Percentiles rank a stretch among this genome's conserved stretches.
Conservation (phyloP, 2,113 vertebrate genomes). For the Ascaphus truei region DNA sequence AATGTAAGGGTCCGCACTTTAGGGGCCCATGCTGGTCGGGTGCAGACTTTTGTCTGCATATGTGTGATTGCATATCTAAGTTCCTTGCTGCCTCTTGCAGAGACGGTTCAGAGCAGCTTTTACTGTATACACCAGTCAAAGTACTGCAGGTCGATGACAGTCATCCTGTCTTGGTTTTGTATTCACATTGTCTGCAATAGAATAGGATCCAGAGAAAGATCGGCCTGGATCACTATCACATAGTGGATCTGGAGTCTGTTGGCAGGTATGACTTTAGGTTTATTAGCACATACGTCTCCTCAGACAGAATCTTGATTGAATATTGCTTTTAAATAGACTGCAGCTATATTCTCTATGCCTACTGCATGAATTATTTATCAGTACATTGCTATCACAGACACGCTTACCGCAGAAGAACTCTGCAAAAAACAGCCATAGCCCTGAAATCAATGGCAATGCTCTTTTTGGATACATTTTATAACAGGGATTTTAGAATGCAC, state of each 20-base stretch:
- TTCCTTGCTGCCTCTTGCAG: no score
- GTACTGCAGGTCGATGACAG: no score
- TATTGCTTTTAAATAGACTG: constrained; percentile 30
- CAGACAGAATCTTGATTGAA: constrained; percentile 25
- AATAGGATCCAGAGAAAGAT: not conserved
- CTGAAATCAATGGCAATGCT: not conserved
- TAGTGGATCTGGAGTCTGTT: not conserved
- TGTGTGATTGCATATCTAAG: no score
- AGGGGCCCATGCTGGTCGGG: no score
- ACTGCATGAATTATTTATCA: constrained; percentile 18
- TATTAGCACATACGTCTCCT: constrained; percentile 23
- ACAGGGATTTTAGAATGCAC: no score
- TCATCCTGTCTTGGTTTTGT: no score
- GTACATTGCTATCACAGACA: not conserved
- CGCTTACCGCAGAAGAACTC: not conserved
- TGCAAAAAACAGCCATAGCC: not conserved
- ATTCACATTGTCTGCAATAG: no score
- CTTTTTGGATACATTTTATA: not conserved
- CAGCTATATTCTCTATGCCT: constrained; percentile 19
- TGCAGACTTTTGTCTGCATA: no score
- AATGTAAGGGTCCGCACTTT: no score
- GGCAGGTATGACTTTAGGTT: constrained; percentile 15
- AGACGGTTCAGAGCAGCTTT: no score
- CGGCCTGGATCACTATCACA: not conserved
- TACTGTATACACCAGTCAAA: no score